A percentile compares a stretch with the other conserved stretches of the same genome.
Evolutionary conservation across 1,140 invertebrate genomes (phyloP).

Genomic region (Bombus haemorrhoidalis): DNA sequence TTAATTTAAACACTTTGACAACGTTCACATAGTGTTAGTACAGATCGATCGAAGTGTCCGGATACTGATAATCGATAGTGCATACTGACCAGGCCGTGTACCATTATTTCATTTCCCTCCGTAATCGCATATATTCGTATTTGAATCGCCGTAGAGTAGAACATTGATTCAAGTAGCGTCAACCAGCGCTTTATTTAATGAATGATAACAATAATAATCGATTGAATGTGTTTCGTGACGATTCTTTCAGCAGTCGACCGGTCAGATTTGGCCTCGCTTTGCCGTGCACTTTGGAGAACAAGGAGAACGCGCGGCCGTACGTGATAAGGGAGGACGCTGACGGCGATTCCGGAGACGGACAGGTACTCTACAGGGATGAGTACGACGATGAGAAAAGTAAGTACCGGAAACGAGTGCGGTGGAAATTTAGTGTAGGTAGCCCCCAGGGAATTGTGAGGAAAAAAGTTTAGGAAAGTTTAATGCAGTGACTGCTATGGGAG

Average conservation of each 20-base stretch:
- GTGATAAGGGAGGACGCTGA: constrained; percentile 86
- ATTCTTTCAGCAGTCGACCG: constrained; percentile 87
- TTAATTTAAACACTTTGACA: too few relatives aligned
- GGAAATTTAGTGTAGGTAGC: background rate
- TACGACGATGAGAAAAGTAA: constrained; percentile 87
- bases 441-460: background rate
- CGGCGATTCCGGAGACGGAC: constrained; percentile 85
- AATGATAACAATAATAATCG: background rate
- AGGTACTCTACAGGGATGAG: constrained; percentile 90
- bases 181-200: constrained; percentile 31
- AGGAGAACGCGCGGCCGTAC: constrained; percentile 92
- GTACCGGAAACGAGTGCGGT: constrained; percentile 46
- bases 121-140: constrained; percentile 49
- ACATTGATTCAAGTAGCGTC: constrained; percentile 76
- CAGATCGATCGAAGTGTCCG: background rate
- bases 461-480: too few relatives aligned
- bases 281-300: constrained; percentile 90
- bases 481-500: background rate
- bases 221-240: constrained; percentile 3
- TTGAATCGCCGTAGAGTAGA: constrained; percentile 72
- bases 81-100: background rate
- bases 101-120: constrained; percentile 47
- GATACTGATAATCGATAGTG: background rate
- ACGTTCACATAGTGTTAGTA: too few relatives aligned
- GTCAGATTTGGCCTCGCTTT: constrained; percentile 89